Evolutionary conservation across 2,888 invertebrate species (phyloP), one percentile per base, ranked within the genome.

Genomic region (Unio pictorum): DNA sequence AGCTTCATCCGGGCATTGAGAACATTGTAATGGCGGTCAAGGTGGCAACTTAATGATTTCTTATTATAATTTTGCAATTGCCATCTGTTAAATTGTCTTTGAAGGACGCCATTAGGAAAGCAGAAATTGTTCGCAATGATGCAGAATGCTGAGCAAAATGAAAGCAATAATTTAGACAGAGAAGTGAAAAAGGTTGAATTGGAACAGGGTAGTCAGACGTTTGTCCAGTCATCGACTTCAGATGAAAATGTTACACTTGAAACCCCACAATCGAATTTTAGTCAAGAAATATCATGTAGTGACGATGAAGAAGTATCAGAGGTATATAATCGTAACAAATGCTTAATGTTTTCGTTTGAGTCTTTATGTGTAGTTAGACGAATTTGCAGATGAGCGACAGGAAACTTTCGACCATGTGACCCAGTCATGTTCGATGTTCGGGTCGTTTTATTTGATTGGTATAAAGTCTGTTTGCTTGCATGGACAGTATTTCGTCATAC

Each of bases 221-320:
- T 74, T 74, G 76, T 73, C 74, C 74, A 74, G 76, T 74, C 76
- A 71, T 72, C 75, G 69, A 71, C 84, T 69, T 74, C 79, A 71
- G 68, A 62, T 67, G 74, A 74, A 77, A 77, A 74, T 77, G 67
- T 72, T 18, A 72, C 69, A 73, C 72, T 77, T 73, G 71, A 82
- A n/a, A 79, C 79, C 57, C 77, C 82, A 67, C 79, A 81, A 71
- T 82, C 83, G 45, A 94, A 95, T 92, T 95, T 94, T 93, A 95
- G 95, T 93, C 95, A 95, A 91, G 96, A 96, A 93, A 94, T 96
- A 91, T 96, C 96, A 89, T 96, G 96, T 93, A 96, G 96, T 91
- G 97, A 97, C 91, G 96, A 96, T 92, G 97, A 96, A 91, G 96
- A 96, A 92, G 95, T 95, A 91, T 96, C 96, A 89, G 96, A 96